phyloP scores from a whole-genome alignment of 2,888 invertebrate species.

The Nomada lathburiana region DNA sequence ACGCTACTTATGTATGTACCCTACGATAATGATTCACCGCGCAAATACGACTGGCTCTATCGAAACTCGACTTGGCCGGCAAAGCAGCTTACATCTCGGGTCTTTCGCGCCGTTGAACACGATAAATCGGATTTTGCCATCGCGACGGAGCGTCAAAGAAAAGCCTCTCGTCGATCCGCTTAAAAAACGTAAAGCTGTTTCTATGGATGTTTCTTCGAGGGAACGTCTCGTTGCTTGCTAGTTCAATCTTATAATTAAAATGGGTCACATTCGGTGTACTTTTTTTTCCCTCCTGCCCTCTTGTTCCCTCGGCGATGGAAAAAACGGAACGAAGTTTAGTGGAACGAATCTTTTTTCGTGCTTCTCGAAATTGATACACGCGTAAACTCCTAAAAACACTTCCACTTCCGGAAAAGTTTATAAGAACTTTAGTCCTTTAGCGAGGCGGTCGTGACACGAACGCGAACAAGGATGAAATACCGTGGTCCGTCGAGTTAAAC shows the following conservation, averaged over 20 bases:
- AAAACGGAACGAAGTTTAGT: not conserved
- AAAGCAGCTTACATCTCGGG: constrained; percentile 50
- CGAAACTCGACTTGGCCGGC: constrained; percentile 35
- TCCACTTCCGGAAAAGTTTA: not conserved
- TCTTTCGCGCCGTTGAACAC: constrained; percentile 20
- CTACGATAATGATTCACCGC: constrained; percentile 36
- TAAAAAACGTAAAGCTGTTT: not conserved
- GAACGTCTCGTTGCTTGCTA: not conserved
- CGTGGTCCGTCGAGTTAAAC: not conserved
- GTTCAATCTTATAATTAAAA: not conserved
- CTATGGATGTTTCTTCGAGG: not conserved
- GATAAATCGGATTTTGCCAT: constrained; percentile 36
- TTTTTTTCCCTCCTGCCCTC: not conserved
- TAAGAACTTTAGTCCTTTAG: not conserved
- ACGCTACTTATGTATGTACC: not conserved
- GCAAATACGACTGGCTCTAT: constrained; percentile 35
- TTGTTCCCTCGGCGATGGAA: no score
- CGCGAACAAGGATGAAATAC: not conserved
- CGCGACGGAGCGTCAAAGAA: not conserved
- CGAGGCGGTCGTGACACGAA: not conserved
- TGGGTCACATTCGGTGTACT: not conserved
- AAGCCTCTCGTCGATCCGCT: not conserved
- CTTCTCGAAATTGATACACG: no score
- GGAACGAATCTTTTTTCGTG: no score
- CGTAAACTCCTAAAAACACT: not conserved